A percentile compares a stretch with the other conserved stretches of the same genome.
Conservation (phyloP, 2,888 invertebrate species). For the Nezara viridula region DNA sequence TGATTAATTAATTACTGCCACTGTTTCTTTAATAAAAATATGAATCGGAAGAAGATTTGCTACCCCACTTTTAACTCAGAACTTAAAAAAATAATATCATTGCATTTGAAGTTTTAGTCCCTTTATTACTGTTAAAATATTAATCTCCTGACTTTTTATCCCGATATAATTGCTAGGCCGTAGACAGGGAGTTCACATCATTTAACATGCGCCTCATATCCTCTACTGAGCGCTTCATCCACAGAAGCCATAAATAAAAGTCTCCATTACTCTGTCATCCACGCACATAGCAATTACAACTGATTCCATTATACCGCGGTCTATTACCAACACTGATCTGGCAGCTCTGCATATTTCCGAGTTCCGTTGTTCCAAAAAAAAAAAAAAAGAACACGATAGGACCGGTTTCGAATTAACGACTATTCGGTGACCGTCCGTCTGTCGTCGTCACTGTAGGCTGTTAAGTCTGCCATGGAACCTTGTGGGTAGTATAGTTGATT, state of each 20-base stretch:
- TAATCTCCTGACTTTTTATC: not conserved
- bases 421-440: constrained; percentile 18
- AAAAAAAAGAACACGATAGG: not conserved
- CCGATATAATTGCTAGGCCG: not conserved
- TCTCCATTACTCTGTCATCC: not conserved
- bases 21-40: no score
- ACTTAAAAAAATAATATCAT: no score
- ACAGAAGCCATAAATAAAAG: not conserved
- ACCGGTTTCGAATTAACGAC: constrained; percentile 26
- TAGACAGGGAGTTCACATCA: not conserved
- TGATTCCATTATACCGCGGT: not conserved
- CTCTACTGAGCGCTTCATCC: not conserved
- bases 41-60: no score
- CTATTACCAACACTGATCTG: not conserved
- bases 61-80: no score
- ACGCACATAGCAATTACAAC: not conserved
- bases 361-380: constrained; percentile 1
- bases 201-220: not conserved
- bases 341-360: not conserved
- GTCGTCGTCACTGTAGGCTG: not conserved
- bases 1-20: no score
- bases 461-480: not conserved
- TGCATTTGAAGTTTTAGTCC: not conserved
- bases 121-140: not conserved
- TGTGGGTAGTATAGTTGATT: not conserved